Base-by-base conservation (phyloP, 2,113 vertebrate genomes). In the Rhinoderma darwinii region DNA sequence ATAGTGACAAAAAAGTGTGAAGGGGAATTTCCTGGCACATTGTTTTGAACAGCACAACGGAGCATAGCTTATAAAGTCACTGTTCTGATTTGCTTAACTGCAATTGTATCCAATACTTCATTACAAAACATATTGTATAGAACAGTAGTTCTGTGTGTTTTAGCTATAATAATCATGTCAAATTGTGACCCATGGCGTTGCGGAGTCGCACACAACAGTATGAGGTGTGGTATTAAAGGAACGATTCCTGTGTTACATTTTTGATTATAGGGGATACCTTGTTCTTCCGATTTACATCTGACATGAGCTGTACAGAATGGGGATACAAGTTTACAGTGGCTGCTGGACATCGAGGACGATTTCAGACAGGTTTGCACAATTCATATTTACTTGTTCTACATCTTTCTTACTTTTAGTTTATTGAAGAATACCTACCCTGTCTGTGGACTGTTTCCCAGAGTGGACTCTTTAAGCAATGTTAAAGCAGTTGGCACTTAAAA, bases 281-380 rank as follows among this genome's bases (percentile, higher is more conserved):
- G 12, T 96, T 97, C 91, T 99, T 97, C 91, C 93, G 94, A 37
- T 99, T 99, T 43, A 96, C 96, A 89, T 98, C 97, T 0, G 98
- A 99, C 93, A 98, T 99, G 96, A 99, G 97, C 92, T 99, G 98
- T 94, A 99, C 97, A 0, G 98, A 99, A 90, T 99, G 98, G 98
- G 98, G 98, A 75, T 99, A 99, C 86, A 99, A 95, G 91, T 99
- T 99, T 90, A 97, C 97, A 0, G 96, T 99, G 51, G 98, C 97
- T 0, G 98, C 97, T 1, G 98, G 98, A 37, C 97, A 99, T 89
- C 95, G 98, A 72, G 98, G 98, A 4, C 95, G 97, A 41, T 99
- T 99, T 91, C 97, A 98, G 92, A 99, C 98, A 94, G 98, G 98
- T 99, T 51, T 89, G 93, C 87, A 1, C 25, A 50, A 4, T 39